Base-by-base conservation (phyloP, 2,888 invertebrate species). In the Chloroclystis v-ata region DNA sequence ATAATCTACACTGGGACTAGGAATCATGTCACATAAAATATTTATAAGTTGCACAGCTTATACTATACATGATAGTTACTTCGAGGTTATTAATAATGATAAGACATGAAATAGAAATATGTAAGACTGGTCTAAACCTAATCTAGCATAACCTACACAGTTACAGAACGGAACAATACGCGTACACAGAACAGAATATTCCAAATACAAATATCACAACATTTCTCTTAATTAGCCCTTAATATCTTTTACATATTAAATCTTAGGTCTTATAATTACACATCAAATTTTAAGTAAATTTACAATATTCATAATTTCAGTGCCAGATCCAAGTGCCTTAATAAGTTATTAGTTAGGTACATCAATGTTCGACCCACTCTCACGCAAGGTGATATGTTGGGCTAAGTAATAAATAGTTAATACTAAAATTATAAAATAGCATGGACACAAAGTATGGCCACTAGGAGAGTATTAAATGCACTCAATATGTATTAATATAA, bases 141-240 rank as follows among this genome's bases (percentile, higher is more conserved):
- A 20, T 20, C 20, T 35, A 20, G 11, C 16, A 10, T 20, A 4
- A 35, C 20, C 35, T 11, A 11, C 8, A 54, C 16, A 60, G 55
- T 50, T 38, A 51, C 52, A 48, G 49, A 60, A 56, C 55, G 43
- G 57, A 73, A 67, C 61, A 69, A 74, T 78, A 79, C 75, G 46
- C 46, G 46, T 42, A 20, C 20, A 20, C 20, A 20, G 20, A 20
- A 20, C 20, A 20, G 67, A 85, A 84, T 87, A 87, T 87, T 87
- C 87, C 87, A 87, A 78, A 83, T 87, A 87, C 87, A 87, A 87
- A 86, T 87, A 87, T 87, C 87, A 87, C 87, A 85, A 84, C 82
- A 86, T 85, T 86, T 82, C 73, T 71, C 83, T 85, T 85, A 84
- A 60, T 58, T 70, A 75, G 63, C 64, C 70, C 72, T 78, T 79